phyloP scores from a whole-genome alignment of 1,140 invertebrate genomes.

The Drosophila azteca region DNA sequence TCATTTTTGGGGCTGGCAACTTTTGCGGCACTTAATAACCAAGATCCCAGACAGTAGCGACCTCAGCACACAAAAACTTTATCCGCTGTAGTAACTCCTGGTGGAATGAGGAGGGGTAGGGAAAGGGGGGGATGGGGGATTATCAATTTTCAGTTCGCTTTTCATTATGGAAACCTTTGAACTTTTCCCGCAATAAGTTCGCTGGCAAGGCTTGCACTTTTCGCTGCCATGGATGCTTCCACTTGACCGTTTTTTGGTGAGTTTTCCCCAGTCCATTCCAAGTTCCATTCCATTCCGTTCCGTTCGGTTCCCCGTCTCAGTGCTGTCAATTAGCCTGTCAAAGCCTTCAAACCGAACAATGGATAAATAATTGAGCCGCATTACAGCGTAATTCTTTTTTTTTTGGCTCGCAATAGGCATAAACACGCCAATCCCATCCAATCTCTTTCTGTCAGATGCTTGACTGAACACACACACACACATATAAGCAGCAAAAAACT shows the following conservation, averaged over 20 bases:
- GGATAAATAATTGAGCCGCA: constrained; percentile 70
- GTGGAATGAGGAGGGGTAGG: neutral
- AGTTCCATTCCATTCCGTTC: constrained; percentile 17
- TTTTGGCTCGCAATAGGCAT: constrained; percentile 49
- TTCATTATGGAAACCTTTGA: constrained; percentile 73
- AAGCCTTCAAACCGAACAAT: constrained; percentile 35
- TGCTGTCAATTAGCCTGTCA: constrained; percentile 59
- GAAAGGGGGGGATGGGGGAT: constrained; percentile 14
- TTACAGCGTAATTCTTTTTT: constrained; percentile 70
- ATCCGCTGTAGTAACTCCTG: constrained; percentile 44
- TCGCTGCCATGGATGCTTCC: constrained; percentile 5
- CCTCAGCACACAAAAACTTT: constrained; percentile 57
- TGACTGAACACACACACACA: constrained; percentile 30
- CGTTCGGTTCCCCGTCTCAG: constrained; percentile 2
- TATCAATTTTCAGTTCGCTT: constrained; percentile 73
- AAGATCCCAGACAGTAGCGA: constrained; percentile 28
- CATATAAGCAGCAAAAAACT: constrained; percentile 13
- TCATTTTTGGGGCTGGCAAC: constrained; percentile 72
- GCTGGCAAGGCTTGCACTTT: constrained; percentile 59
- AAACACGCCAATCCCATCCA: constrained; percentile 58
- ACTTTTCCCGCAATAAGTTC: constrained; percentile 65
- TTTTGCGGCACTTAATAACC: constrained; percentile 78
- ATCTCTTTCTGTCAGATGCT: constrained; percentile 35
- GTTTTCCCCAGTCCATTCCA: no score
- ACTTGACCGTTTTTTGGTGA: neutral